A percentile compares a stretch with the other conserved stretches of the same genome.
These are phyloP conservation scores for Tetropium fuscum DNA, from an alignment of 2,888 invertebrate species.

Conservation along the genomic window DNA sequence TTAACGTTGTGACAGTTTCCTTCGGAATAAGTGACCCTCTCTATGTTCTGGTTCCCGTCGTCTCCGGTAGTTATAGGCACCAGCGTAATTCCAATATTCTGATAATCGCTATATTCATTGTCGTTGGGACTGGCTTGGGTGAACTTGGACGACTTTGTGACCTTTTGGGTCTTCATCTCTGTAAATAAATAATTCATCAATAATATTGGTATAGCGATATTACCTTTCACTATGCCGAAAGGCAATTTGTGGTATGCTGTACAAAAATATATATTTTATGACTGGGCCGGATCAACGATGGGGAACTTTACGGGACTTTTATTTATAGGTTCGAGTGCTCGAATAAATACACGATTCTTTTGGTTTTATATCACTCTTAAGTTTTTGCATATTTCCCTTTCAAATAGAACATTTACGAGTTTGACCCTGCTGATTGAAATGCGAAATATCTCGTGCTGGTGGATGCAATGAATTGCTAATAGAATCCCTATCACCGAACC, in stretches of 20 bases:
- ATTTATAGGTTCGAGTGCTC: not conserved
- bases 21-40: conserved; percentile 43
- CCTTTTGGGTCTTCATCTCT: conserved; percentile 50
- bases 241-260: conserved; percentile 1
- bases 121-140: conserved; percentile 62
- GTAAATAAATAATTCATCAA: conserved; percentile 26
- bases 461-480: no score
- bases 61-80: conserved; percentile 46
- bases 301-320: not conserved
- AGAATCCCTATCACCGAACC: no score
- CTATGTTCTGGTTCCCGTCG: conserved; percentile 53
- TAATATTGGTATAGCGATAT: no score
- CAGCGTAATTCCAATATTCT: conserved; percentile 56
- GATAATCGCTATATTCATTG: conserved; percentile 60
- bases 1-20: conserved; percentile 49
- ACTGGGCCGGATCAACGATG: not conserved
- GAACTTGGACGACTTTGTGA: conserved; percentile 63
- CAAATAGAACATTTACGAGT: no score
- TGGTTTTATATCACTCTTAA: not conserved
- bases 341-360: not conserved
- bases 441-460: no score
- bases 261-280: conserved; percentile 7
- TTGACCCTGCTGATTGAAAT: no score
- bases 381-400: not conserved
- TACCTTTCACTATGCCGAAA: not conserved